Conservation (phyloP, 92 coral and sea anemone genomes). For the Ricordea florida region DNA sequence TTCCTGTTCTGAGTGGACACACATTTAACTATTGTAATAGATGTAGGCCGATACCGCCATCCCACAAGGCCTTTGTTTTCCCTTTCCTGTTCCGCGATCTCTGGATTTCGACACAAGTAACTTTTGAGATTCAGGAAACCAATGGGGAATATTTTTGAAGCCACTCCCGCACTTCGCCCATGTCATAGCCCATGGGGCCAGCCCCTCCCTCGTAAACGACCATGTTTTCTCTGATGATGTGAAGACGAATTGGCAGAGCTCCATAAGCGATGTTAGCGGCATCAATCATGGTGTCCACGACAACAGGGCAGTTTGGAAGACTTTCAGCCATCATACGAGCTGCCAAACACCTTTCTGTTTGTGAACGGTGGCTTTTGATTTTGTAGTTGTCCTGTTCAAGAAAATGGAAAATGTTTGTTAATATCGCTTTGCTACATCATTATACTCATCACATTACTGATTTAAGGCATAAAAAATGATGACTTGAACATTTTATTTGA, state of each 20-base stretch:
- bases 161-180: conserved; percentile 78
- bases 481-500: no score
- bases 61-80: no score
- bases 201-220: conserved; percentile 87
- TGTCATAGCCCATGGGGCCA: conserved; percentile 89
- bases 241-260: conserved; percentile 88
- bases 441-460: no score
- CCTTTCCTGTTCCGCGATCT: no score
- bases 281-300: conserved; percentile 91
- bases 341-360: conserved; percentile 71
- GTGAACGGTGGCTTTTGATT: conserved; percentile 77
- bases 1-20: no score
- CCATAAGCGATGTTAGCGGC: conserved; percentile 90
- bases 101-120: no score
- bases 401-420: background rate
- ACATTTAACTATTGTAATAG: no score
- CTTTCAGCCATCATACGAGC: conserved; percentile 66
- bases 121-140: no score
- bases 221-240: conserved; percentile 64
- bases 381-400: conserved; percentile 73
- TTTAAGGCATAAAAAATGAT: no score
- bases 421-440: background rate
- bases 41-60: no score
- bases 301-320: conserved; percentile 73
- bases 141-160: conserved; percentile 9